These are phyloP conservation scores for Ormyrus thymus DNA, from an alignment of 2,888 invertebrate species.

Conservation along the genomic window DNA sequence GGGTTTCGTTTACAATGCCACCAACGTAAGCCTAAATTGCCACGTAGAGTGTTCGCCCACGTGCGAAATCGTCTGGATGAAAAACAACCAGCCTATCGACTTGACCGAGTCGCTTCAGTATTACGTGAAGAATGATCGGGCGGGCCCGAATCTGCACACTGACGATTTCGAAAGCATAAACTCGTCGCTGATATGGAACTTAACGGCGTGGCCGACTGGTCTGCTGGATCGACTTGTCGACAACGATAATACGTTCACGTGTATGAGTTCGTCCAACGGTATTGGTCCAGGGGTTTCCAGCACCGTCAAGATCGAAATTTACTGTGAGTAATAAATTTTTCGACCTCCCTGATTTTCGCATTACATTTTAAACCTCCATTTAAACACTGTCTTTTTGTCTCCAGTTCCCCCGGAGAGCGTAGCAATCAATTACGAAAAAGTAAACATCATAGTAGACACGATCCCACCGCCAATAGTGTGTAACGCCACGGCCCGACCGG, in stretches of 20 bases:
- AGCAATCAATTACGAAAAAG: constrained; percentile 79
- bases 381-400: constrained; percentile 23
- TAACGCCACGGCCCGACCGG: constrained; percentile 81
- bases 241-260: constrained; percentile 84
- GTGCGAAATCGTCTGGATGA: constrained; percentile 90
- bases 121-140: constrained; percentile 81
- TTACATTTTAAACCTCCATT: background rate
- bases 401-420: constrained; percentile 91
- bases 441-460: constrained; percentile 78
- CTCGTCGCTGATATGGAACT: constrained; percentile 92
- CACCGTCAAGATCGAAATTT: constrained; percentile 90
- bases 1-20: constrained; percentile 85
- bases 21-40: constrained; percentile 84
- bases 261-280: constrained; percentile 85
- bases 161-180: constrained; percentile 93
- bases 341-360: background rate
- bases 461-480: constrained; percentile 79
- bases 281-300: constrained; percentile 89
- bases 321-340: constrained; percentile 83
- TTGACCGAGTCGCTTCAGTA: constrained; percentile 79
- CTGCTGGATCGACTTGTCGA: constrained; percentile 86
- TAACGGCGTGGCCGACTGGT: constrained; percentile 88
- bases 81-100: constrained; percentile 84
- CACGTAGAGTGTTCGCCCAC: constrained; percentile 92
- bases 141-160: constrained; percentile 84